Conservation (phyloP, 2,113 vertebrate species). For the Electrona antarctica region DNA sequence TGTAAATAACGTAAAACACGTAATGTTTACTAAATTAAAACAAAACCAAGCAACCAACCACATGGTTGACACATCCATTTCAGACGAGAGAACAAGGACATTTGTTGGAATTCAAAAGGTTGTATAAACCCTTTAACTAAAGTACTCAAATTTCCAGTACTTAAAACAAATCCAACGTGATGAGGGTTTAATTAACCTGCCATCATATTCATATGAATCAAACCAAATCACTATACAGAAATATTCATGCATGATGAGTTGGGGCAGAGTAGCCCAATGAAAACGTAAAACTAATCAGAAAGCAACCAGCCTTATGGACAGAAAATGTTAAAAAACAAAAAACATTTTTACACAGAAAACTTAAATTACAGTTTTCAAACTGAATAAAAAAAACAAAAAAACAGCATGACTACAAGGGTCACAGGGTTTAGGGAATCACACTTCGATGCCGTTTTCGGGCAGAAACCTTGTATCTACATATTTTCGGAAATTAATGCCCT, state of each 20-base stretch:
- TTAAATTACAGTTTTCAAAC: background rate
- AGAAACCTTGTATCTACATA: too few relatives aligned
- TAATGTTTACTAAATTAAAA: conserved; percentile 59
- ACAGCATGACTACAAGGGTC: too few relatives aligned
- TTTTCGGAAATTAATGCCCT: too few relatives aligned
- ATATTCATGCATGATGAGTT: conserved; percentile 5
- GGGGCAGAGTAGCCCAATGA: conserved; percentile 9
- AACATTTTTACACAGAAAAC: background rate
- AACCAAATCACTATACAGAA: conserved; percentile 17
- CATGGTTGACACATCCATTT: conserved; percentile 33
- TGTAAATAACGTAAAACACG: conserved; percentile 74
- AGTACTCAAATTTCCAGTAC: conserved; percentile 14
- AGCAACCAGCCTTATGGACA: conserved; percentile 16
- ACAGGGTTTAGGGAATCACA: too few relatives aligned
- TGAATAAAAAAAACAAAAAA: too few relatives aligned
- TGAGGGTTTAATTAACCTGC: background rate
- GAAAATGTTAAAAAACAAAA: conserved; percentile 42
- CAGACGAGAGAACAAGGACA: conserved; percentile 35
- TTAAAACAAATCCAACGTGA: background rate
- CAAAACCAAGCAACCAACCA: conserved; percentile 53
- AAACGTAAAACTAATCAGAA: conserved; percentile 17
- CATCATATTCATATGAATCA: conserved; percentile 9
- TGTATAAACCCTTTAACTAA: conserved; percentile 35
- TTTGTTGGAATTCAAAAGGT: background rate
- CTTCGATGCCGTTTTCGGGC: too few relatives aligned